A percentile compares a stretch with the other conserved stretches of the same genome.
Evolutionary conservation across 2,797 vertebrate genomes (phyloP).

Genomic region (Neosilurus hyrtlii): DNA sequence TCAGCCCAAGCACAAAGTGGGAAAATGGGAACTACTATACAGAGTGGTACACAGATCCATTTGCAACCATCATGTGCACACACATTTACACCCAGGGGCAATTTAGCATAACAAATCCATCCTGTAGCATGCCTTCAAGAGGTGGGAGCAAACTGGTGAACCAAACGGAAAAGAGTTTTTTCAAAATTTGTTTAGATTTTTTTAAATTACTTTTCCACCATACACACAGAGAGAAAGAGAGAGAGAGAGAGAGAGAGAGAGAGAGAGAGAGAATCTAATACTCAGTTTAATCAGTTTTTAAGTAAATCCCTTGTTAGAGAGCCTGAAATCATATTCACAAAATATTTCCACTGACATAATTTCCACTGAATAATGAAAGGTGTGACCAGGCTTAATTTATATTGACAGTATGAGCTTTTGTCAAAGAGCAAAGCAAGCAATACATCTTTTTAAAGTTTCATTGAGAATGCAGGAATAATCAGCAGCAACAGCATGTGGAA

Average conservation of each 20-base stretch:
- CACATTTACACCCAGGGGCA: not conserved
- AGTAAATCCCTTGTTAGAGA: not conserved
- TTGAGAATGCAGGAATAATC: conserved; percentile 12
- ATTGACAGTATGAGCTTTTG: not conserved
- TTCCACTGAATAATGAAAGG: not conserved
- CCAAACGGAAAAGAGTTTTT: not conserved
- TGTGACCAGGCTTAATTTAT: not conserved
- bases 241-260: too few relatives aligned
- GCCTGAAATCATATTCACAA: not conserved
- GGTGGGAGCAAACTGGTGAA: not conserved
- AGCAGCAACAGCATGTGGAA: conserved; percentile 11
- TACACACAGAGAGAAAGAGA: not conserved
- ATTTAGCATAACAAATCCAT: not conserved
- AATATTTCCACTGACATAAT: not conserved
- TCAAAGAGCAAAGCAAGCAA: conserved; percentile 18
- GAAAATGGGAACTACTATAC: too few relatives aligned
- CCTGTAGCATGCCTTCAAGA: not conserved
- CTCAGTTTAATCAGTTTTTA: not conserved
- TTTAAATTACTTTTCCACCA: not conserved
- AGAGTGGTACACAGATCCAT: not conserved
- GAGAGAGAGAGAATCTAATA: not conserved
- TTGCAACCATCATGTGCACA: not conserved
- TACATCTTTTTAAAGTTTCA: not conserved
- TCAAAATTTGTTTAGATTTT: not conserved
- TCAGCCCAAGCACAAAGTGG: not conserved